Evolutionary conservation across 2,797 vertebrate species (phyloP).

Genomic region (Anisognathus igniventris): DNA sequence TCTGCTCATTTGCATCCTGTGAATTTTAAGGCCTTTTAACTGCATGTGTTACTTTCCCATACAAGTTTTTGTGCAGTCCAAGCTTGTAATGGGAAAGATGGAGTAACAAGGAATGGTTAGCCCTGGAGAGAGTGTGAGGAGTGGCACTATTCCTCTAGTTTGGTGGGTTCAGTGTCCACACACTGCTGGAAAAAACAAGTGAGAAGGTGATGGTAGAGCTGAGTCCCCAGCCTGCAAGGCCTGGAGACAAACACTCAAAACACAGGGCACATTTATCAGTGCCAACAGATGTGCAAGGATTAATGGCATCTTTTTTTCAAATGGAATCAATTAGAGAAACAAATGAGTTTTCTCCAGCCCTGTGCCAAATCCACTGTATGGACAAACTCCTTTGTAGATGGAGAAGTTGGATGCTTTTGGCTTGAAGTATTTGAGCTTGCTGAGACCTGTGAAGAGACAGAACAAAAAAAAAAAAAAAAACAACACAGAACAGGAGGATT

Average conservation of each 20-base stretch:
- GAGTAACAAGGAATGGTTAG: neutral
- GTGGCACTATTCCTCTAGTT: neutral
- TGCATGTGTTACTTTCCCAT: neutral
- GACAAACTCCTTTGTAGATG: neutral
- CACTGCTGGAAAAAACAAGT: neutral
- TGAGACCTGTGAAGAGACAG: neutral
- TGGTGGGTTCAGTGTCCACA: neutral
- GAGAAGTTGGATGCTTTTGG: neutral
- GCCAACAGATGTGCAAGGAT: neutral
- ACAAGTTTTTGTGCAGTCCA: neutral
- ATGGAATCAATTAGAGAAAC: neutral
- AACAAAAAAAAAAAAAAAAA: no score
- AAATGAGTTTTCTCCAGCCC: neutral
- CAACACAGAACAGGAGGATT: neutral
- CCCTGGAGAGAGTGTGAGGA: neutral
- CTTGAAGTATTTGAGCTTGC: neutral
- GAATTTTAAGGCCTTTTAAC: conserved; percentile 15
- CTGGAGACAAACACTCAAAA: neutral
- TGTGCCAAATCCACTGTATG: neutral
- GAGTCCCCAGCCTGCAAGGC: neutral
- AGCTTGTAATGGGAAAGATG: neutral
- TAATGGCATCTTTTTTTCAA: neutral
- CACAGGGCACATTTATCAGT: neutral
- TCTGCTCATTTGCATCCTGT: conserved; percentile 29
- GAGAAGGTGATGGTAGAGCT: neutral